Conservation (phyloP, 1,140 invertebrate genomes). For the Drosophila aff. region DNA sequence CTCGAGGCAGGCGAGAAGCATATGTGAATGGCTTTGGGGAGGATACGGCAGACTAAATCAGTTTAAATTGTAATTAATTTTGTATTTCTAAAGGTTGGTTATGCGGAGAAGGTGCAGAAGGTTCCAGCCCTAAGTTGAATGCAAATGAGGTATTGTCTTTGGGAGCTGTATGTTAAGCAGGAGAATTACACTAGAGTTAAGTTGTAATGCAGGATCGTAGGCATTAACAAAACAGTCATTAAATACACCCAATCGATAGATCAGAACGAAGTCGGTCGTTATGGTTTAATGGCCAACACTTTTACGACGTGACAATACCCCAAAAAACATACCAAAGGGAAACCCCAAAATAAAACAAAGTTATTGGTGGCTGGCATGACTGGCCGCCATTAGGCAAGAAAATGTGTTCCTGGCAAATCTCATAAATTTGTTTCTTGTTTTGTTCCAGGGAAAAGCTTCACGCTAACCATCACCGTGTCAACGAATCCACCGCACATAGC, state of each 20-base stretch:
- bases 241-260: background rate
- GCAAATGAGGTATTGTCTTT: background rate
- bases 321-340: slow-evolving; percentile 6
- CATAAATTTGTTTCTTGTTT: slow-evolving; percentile 59
- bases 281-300: slow-evolving; percentile 31
- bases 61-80: slow-evolving; percentile 78
- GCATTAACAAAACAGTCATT: background rate
- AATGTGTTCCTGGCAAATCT: slow-evolving; percentile 1
- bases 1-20: background rate
- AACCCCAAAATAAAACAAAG: slow-evolving; percentile 22
- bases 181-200: background rate
- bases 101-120: background rate
- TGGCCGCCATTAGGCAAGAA: slow-evolving; percentile 18
- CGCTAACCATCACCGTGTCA: slow-evolving; percentile 97
- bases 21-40: slow-evolving; percentile 6
- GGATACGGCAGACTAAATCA: slow-evolving; percentile 38
- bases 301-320: slow-evolving; percentile 76
- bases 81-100: slow-evolving; percentile 19
- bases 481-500: slow-evolving; percentile 97
- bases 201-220: too few species aligned
- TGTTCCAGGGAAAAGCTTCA: slow-evolving; percentile 97
- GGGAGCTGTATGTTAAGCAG: too few species aligned
- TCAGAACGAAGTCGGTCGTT: slow-evolving; percentile 2
- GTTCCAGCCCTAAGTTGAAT: background rate
- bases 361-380: slow-evolving; percentile 44